Evolutionary conservation across 2,797 vertebrate species (phyloP).

Genomic region (Neostethus bicornis): DNA sequence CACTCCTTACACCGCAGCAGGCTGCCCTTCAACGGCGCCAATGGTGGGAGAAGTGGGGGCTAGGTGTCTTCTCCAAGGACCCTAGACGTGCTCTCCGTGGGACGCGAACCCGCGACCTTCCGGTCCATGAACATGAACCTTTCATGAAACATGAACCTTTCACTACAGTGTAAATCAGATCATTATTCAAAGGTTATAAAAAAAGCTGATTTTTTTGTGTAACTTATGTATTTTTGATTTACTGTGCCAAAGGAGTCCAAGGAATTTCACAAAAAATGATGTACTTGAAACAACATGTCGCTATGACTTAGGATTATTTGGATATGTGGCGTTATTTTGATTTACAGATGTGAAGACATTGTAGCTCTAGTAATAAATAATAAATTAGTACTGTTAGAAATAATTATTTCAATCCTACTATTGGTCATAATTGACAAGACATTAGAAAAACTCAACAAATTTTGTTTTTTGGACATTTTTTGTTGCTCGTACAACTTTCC

Average conservation of each 20-base stretch:
- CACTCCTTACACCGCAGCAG: too few relatives aligned
- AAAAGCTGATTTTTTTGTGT: background rate
- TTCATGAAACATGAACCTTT: slow-evolving; percentile 33
- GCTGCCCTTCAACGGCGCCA: too few relatives aligned
- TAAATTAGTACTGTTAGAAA: background rate
- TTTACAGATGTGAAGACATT: too few relatives aligned
- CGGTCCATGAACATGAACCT: too few relatives aligned
- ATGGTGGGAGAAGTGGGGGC: too few relatives aligned
- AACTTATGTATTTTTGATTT: background rate
- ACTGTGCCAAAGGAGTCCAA: background rate
- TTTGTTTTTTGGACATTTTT: background rate
- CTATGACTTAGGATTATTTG: background rate
- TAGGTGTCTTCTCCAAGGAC: too few relatives aligned
- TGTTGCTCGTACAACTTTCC: slow-evolving; percentile 10
- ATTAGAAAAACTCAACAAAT: background rate
- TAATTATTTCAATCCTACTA: background rate
- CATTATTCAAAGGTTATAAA: slow-evolving; percentile 18
- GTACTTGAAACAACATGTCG: background rate
- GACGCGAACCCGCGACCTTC: too few relatives aligned
- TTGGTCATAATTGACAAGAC: background rate
- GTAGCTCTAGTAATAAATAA: background rate
- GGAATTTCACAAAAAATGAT: background rate
- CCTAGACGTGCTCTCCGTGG: too few relatives aligned
- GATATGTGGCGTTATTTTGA: too few relatives aligned
- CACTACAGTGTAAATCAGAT: slow-evolving; percentile 16